Conservation (phyloP, 2,888 invertebrate genomes). For the Xylocampa areola region DNA sequence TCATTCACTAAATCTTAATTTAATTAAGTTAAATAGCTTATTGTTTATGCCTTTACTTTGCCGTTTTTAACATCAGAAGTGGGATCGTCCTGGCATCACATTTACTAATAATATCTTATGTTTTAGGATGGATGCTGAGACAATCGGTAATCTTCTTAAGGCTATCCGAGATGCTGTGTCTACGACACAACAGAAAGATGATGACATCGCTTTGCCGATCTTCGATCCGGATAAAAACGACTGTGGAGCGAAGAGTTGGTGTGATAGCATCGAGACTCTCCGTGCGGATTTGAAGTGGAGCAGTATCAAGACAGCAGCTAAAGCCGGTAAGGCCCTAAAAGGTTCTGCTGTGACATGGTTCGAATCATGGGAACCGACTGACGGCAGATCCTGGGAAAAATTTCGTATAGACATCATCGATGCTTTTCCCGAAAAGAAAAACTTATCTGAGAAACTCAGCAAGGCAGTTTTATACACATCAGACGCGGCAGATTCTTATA, state of each 20-base stretch:
- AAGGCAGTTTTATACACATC: neutral
- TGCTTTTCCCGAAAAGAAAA: neutral
- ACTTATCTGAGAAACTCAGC: neutral
- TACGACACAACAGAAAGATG: constrained; percentile 1
- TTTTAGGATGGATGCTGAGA: constrained; percentile 1
- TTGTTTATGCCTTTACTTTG: too few relatives aligned
- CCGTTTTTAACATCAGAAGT: constrained; percentile 9
- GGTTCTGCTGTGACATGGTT: too few relatives aligned
- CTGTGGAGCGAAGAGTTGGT: too few relatives aligned
- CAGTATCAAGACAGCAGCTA: too few relatives aligned
- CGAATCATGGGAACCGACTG: too few relatives aligned
- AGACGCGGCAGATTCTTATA: neutral
- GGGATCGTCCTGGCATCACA: neutral
- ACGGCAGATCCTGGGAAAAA: too few relatives aligned
- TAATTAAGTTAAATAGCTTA: too few relatives aligned
- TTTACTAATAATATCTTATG: constrained; percentile 3
- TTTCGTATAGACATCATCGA: too few relatives aligned
- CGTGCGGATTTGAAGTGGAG: too few relatives aligned
- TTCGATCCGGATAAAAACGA: neutral
- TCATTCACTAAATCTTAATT: too few relatives aligned
- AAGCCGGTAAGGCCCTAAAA: too few relatives aligned
- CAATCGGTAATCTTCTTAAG: constrained; percentile 3
- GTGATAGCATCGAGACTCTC: too few relatives aligned
- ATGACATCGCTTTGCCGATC: neutral
- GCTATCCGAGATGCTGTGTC: constrained; percentile 2